Evolutionary conservation across 2,888 invertebrate species (phyloP).

Genomic region (Cistogaster globosa): DNA sequence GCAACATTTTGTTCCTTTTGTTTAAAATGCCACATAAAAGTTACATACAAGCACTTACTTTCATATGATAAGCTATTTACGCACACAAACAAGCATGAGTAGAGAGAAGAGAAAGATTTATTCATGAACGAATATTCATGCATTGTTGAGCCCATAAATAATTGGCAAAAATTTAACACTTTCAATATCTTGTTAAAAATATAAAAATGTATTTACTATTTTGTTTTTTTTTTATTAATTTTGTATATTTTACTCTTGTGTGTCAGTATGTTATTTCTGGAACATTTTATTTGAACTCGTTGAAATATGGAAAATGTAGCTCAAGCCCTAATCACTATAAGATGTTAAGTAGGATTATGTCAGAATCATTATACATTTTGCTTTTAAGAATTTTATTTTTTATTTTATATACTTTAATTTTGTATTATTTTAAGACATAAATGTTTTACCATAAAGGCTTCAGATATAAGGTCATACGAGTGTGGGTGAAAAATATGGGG

Average conservation of each 20-base stretch:
- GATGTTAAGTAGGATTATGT: constrained; percentile 27
- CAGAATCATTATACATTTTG: constrained; percentile 24
- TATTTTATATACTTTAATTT: no score
- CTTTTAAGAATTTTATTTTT: no score
- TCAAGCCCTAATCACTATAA: constrained; percentile 52
- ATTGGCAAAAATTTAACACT: constrained; percentile 65
- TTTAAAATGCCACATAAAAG: constrained; percentile 25
- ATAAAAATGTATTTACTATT: background rate
- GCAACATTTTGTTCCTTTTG: constrained; percentile 24
- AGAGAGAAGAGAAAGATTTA: background rate
- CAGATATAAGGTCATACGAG: no score
- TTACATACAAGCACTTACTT: background rate
- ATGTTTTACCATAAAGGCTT: no score
- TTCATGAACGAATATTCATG: constrained; percentile 32
- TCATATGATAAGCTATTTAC: background rate
- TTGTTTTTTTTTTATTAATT: background rate
- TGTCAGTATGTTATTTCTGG: constrained; percentile 34
- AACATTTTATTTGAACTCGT: constrained; percentile 29
- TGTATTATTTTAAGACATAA: no score
- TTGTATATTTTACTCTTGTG: background rate
- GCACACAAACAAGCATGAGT: background rate
- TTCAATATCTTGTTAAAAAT: constrained; percentile 61
- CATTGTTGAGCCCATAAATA: constrained; percentile 65
- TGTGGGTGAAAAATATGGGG: no score
- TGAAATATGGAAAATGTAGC: constrained; percentile 20